A percentile compares a stretch with the other conserved stretches of the same genome.
These are phyloP conservation scores for Eublepharis macularius DNA, from an alignment of 2,113 vertebrate genomes.

Conservation along the genomic window DNA sequence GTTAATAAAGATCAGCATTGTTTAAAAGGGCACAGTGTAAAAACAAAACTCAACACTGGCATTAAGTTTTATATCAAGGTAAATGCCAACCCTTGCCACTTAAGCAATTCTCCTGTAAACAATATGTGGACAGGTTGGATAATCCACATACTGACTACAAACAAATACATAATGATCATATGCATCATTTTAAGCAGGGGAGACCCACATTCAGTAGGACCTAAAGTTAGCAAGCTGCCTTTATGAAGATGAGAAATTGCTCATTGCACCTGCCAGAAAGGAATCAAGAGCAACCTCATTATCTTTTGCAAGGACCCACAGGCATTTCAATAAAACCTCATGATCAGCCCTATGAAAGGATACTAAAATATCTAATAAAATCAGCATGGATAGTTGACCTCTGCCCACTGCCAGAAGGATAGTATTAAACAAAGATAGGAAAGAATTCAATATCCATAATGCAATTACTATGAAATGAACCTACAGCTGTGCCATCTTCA, in stretches of 20 bases:
- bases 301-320: neutral
- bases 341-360: neutral
- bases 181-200: rapidly evolving
- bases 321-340: neutral
- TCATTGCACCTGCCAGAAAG: neutral
- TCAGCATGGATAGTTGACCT: neutral
- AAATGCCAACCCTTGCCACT: neutral
- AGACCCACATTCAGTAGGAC: rapidly evolving
- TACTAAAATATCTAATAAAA: neutral
- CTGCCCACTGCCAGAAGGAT: neutral
- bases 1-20: neutral
- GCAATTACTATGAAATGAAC: neutral
- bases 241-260: neutral
- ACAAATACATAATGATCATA: neutral
- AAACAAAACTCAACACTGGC: neutral
- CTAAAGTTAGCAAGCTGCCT: rapidly evolving
- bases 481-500: neutral
- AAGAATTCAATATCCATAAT: neutral
- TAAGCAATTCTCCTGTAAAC: neutral
- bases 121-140: neutral
- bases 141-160: neutral
- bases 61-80: neutral
- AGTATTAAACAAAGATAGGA: neutral
- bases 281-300: neutral
- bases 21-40: neutral